Percentiles rank a stretch among this genome's conserved stretches.
Evolutionary conservation across 2,797 vertebrate species (phyloP).

Genomic region (Propithecus deckenii): DNA sequence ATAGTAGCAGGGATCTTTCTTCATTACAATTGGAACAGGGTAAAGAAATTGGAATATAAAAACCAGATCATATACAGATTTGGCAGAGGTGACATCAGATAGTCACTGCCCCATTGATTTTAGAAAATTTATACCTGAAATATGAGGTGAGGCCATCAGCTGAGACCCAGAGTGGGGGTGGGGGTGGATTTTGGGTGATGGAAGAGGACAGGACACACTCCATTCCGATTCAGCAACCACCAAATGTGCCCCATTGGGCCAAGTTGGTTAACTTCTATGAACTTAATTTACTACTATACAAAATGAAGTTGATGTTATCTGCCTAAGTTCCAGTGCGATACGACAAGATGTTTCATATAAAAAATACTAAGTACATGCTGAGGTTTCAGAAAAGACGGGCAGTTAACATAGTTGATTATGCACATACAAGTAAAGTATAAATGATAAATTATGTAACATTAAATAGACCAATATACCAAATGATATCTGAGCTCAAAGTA

Average conservation of each 20-base stretch:
- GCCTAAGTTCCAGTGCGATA: neutral
- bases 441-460: neutral
- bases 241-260: neutral
- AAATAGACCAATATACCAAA: neutral
- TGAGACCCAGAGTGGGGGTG: neutral
- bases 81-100: neutral
- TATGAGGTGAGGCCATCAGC: neutral
- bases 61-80: neutral
- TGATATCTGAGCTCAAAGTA: neutral
- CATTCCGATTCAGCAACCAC: neutral
- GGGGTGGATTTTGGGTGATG: no score
- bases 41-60: neutral
- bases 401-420: neutral
- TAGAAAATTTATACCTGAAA: neutral
- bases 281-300: neutral
- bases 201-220: fast-evolving
- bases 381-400: neutral
- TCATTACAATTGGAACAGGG: neutral
- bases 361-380: neutral
- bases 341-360: neutral
- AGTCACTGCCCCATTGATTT: neutral
- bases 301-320: neutral
- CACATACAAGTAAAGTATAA: neutral
- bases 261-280: neutral
- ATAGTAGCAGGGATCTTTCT: neutral